Base-by-base conservation (phyloP, 1,140 invertebrate species). In the Drosophila persimilis region DNA sequence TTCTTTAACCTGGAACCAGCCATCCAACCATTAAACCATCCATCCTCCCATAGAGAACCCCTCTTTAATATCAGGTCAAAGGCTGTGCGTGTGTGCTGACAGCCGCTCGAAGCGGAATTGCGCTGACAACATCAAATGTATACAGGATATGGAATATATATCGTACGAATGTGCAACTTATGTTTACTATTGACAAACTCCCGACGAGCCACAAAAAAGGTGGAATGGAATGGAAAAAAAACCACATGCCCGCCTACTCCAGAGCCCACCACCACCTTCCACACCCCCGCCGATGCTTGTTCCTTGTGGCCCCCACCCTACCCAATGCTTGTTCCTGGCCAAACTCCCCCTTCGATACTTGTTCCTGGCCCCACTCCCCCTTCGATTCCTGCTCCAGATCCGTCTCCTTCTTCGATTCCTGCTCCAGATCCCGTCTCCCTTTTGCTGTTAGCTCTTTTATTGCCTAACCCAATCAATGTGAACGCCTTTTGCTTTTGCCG, bases 381-480 rank as follows among this genome's bases (percentile, higher is more conserved):
- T 3, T 11, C 9, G 31, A 35, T 35, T 59, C 50, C 9, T 56
- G 41, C 15, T 45, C n/a, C 41, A 20, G 9, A 3, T 11, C 35
- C 29, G 26, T 6, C 35, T 13, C 11, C 31, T 31, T 3, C 31
- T 31, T 31, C 31, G 48, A 53, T 3, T 45, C 11, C 24, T 54
- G 62, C 50, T 52, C 53, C 59, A 62, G 51, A 20, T 54, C 5
- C 43, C 41, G 26, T 8, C 53, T 55, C 26, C 59, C 57, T 54
- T 69, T 29, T 45, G 24, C 48, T 43, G 4, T 22, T 53, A 7
- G 48, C 50, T 62, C 52, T 63, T 81, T 86, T 86, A 81, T 86
- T 86, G 78, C 77, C 81, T 88, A 86, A 86, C 81, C 83, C 81
- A 86, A 86, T 86, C 81, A 86, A 86, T 81, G 83, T 70, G 77